A percentile compares a stretch with the other conserved stretches of the same genome.
These are phyloP conservation scores for Ctenochaetus hawaiiensis DNA, from an alignment of 2,797 vertebrate genomes.

Conservation along the genomic window DNA sequence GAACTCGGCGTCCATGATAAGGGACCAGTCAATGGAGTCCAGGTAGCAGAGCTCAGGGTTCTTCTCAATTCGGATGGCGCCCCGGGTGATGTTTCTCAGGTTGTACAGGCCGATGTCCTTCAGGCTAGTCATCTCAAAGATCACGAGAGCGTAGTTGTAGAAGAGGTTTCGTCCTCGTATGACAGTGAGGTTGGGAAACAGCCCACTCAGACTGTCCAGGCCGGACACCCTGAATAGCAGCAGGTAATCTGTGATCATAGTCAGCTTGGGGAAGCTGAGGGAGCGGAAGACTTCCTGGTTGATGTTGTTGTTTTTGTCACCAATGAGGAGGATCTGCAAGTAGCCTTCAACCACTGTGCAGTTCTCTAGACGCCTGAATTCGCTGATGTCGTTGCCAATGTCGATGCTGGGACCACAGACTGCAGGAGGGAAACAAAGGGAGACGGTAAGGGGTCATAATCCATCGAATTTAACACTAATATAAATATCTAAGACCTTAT, in stretches of 20 bases:
- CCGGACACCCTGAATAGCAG: constrained; percentile 96
- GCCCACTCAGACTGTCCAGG: constrained; percentile 95
- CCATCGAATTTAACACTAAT: not conserved
- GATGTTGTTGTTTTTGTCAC: constrained; percentile 87
- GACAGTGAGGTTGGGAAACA: constrained; percentile 97
- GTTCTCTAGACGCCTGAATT: constrained; percentile 94
- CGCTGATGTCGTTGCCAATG: constrained; percentile 94
- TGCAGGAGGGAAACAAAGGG: constrained; percentile 62
- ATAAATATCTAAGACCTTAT: not conserved
- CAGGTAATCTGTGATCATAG: constrained; percentile 96
- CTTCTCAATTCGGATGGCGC: constrained; percentile 97
- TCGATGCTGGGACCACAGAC: constrained; percentile 95
- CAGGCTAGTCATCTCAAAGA: constrained; percentile 98
- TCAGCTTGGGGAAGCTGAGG: constrained; percentile 96
- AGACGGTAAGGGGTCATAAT: not conserved
- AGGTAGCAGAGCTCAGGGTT: constrained; percentile 99
- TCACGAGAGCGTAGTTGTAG: constrained; percentile 98
- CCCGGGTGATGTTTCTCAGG: constrained; percentile 95
- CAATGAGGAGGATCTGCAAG: constrained; percentile 97
- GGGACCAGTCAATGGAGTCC: constrained; percentile 97
- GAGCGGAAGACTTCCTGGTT: constrained; percentile 92
- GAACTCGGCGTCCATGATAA: constrained; percentile 95
- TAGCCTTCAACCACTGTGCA: constrained; percentile 98
- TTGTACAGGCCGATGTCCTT: constrained; percentile 96
- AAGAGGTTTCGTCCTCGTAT: constrained; percentile 97